Base-by-base conservation (phyloP, 2,113 vertebrate species). In the Promerops cafer region DNA sequence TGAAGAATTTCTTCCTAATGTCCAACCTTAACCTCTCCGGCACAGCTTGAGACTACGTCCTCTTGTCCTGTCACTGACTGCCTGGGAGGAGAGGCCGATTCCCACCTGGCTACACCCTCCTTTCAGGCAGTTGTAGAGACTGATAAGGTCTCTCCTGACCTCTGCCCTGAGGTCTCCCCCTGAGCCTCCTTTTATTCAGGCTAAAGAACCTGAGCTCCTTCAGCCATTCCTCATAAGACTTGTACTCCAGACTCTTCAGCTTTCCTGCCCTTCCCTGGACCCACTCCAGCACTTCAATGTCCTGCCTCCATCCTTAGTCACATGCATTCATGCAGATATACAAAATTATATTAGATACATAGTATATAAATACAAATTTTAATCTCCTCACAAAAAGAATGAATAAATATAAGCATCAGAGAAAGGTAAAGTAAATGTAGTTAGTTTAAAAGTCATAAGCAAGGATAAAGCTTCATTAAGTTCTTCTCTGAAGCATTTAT, bases 401-500 rank as follows among this genome's bases (percentile, higher is more conserved):
- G 9, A 65, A 83, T 54, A 82, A 77, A 57, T 71, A 19, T 9
- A 77, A 82, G 45, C 24, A 68, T 44, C 49, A 74, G 42, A 61
- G 78, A 54, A 69, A 82, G 40, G 33, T 56, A 71, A 81, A 87
- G 6, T 86, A 82, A 26, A 47, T 82, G 20, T 18, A 91, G 75
- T 91, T 95, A 89, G 71, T 91, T 90, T 79, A 87, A 85, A 74
- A 92, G 68, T 59, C 20, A 35, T 89, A 80, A 94, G 65, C 6
- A 60, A 59, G 16, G 18, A 18, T 90, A 65, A 94, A 92, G n/a
- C 31, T 91, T 90, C 50, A 40, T 18, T 90, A 39, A 4, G 21
- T 69, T 94, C 31, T 92, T 68, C 78, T 92, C 84, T 93, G 60
- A 71, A 76, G 70, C 14, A 31, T 95, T 93, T 86, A 63, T 97